Evolutionary conservation across 2,888 invertebrate genomes (phyloP).

Genomic region (Tortrix viridana): DNA sequence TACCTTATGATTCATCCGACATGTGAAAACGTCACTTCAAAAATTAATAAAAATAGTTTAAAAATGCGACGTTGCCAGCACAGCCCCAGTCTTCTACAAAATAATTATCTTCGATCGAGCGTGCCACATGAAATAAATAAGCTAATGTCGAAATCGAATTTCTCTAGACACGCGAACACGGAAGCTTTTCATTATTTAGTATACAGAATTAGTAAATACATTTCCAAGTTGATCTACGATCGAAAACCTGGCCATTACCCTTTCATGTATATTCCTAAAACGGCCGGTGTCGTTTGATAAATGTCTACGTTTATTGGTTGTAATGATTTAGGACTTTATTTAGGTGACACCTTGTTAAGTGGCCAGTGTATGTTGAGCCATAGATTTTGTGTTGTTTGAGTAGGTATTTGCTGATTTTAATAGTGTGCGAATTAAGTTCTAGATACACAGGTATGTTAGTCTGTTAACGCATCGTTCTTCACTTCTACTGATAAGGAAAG

Average conservation of each 20-base stretch:
- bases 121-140: neutral
- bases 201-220: slow-evolving; percentile 39
- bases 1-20: no score
- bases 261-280: slow-evolving; percentile 31
- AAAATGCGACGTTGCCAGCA: no score
- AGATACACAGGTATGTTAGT: no score
- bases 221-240: slow-evolving; percentile 35
- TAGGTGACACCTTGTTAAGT: slow-evolving; percentile 42
- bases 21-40: no score
- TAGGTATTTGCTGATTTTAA: no score
- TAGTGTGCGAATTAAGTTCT: no score
- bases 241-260: slow-evolving; percentile 30
- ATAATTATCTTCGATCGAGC: neutral
- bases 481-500: no score
- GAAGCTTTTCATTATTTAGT: slow-evolving; percentile 37
- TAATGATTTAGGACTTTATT: slow-evolving; percentile 50
- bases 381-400: neutral
- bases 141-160: slow-evolving; percentile 17
- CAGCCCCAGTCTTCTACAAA: no score
- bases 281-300: slow-evolving; percentile 38
- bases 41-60: no score
- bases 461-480: no score
- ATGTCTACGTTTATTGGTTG: slow-evolving; percentile 45
- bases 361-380: slow-evolving; percentile 33
- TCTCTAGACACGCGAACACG: slow-evolving; percentile 25